A percentile compares a stretch with the other conserved stretches of the same genome.
phyloP scores from a whole-genome alignment of 2,113 vertebrate genomes.

The Vidua macroura region DNA sequence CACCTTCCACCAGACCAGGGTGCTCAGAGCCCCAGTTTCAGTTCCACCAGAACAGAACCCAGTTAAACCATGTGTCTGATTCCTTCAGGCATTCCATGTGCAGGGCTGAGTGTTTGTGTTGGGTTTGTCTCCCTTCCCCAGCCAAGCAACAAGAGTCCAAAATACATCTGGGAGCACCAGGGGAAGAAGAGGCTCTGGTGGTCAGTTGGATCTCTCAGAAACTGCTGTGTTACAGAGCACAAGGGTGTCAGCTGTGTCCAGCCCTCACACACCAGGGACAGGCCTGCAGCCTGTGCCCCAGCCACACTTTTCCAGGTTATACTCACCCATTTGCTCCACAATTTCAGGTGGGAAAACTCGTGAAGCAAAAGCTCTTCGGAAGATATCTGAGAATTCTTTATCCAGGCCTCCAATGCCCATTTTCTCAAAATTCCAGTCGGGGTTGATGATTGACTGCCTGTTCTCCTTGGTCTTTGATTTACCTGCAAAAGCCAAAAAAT shows the following conservation, averaged over 20 bases:
- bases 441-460: conserved; percentile 96
- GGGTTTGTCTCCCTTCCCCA: not conserved
- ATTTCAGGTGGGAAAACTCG: conserved; percentile 96
- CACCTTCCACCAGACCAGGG: not conserved
- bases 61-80: fast-evolving
- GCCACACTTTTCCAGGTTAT: not conserved
- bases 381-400: conserved; percentile 96
- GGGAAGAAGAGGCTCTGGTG: not conserved
- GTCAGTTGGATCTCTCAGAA: not conserved
- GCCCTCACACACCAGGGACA: not conserved
- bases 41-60: not conserved
- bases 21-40: not conserved
- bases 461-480: conserved; percentile 92
- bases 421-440: conserved; percentile 98
- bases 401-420: conserved; percentile 98
- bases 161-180: not conserved
- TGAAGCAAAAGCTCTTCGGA: conserved; percentile 94
- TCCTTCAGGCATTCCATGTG: not conserved
- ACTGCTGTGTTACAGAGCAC: not conserved
- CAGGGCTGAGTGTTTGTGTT: fast-evolving
- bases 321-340: conserved; percentile 98
- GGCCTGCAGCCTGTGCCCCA: not conserved
- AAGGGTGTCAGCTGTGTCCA: not conserved
- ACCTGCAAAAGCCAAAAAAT: conserved; percentile 67
- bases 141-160: not conserved